Conservation (phyloP, 2,797 vertebrate species). For the Arremon aurantiirostris region DNA sequence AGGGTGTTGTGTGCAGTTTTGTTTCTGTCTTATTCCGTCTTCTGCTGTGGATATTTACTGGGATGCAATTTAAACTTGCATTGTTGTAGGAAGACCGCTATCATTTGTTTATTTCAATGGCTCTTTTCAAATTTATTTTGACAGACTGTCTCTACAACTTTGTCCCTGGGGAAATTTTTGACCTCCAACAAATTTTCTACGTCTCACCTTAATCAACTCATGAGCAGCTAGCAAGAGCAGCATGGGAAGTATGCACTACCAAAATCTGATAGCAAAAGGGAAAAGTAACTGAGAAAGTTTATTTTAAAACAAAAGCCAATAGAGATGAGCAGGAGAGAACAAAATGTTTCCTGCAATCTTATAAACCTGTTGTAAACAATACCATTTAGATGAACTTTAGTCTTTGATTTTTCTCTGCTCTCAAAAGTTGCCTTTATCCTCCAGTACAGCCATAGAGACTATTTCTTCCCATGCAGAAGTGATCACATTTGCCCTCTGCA, state of each 20-base stretch:
- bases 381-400: neutral
- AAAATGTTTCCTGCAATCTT: neutral
- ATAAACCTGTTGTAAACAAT: neutral
- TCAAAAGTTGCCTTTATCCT: neutral
- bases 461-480: neutral
- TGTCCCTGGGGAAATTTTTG: slow-evolving; percentile 4
- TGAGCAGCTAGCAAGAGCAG: neutral
- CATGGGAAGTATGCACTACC: neutral
- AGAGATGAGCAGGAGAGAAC: neutral
- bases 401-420: neutral
- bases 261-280: neutral
- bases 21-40: neutral
- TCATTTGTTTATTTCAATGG: slow-evolving; percentile 25
- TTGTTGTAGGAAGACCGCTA: neutral
- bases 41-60: neutral
- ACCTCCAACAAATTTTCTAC: slow-evolving; percentile 23
- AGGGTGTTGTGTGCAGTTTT: neutral
- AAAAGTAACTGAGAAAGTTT: neutral
- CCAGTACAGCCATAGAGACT: neutral
- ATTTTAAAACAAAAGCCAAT: neutral
- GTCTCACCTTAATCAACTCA: slow-evolving; percentile 13
- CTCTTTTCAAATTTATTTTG: slow-evolving; percentile 38
- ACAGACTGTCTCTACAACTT: slow-evolving; percentile 28
- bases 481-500: neutral
- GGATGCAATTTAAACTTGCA: neutral